Conservation (phyloP, 2,888 invertebrate species). For the Nomada flava region DNA sequence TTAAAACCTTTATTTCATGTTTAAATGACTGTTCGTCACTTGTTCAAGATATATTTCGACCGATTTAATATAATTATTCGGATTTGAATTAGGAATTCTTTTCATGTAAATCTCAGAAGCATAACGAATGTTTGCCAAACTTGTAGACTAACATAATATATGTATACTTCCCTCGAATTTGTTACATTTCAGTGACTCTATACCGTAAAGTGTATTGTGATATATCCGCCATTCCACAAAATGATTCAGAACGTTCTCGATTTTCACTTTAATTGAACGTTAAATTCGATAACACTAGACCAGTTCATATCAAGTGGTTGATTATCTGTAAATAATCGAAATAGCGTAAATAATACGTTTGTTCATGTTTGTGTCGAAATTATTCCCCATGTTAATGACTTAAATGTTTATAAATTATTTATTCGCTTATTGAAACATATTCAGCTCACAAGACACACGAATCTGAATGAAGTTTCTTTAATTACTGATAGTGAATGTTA, state of each 20-base stretch:
- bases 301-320: constrained; percentile 25
- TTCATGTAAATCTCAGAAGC: not conserved
- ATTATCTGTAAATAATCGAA: constrained; percentile 29
- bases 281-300: not conserved
- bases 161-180: not conserved
- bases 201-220: not conserved
- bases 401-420: not conserved
- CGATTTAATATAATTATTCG: not conserved
- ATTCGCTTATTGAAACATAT: not conserved
- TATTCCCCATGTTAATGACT: constrained; percentile 1
- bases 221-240: constrained; percentile 45
- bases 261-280: not conserved
- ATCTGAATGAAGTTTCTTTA: not conserved
- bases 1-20: constrained; percentile 1
- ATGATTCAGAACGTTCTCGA: constrained; percentile 45
- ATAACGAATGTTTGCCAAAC: constrained; percentile 1
- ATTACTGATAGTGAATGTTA: not conserved
- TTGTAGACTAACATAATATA: not conserved
- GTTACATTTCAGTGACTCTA: constrained; percentile 13
- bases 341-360: constrained; percentile 14
- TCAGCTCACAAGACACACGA: not conserved
- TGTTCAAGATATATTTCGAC: not conserved
- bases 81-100: not conserved
- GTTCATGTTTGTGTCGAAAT: constrained; percentile 4
- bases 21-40: not conserved